Evolutionary conservation across 1,140 invertebrate genomes (phyloP), one percentile per base, ranked within the genome.

Genomic region (Drosophila sturtevanti): DNA sequence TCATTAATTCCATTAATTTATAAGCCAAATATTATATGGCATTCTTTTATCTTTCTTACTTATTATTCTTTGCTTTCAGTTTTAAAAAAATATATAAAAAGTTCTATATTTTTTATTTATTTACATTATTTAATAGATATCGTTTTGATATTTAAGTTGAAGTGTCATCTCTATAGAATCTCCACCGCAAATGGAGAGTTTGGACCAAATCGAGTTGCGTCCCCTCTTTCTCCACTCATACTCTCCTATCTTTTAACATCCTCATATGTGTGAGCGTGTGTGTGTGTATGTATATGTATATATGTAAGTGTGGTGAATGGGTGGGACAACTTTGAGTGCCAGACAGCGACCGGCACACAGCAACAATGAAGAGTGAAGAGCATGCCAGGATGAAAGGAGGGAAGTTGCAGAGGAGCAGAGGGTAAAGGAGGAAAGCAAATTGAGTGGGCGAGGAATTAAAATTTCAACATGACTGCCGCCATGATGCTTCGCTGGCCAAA

Each of bases 391-490:
- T 16, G 41, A 18, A 16, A 44, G 18, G 6, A 16, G 7, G 16
- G 41, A 6, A 18, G 14, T 1, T 22, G 55, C 18, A 18, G 9
- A 9, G 56, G 12, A 11, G 22, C n/a, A n/a, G 18, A 18, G n/a
- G 12, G 18, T 35, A 18, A 0, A 18, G 62, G 12, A n/a, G 59
- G 48, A 35, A 54, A 81, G 82, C 72, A 86, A 86, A 86, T 86
- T 86, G 81, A 87, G 81, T 86, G 81, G 81, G 81, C 82, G 82
- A 86, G 81, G 82, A 86, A 86, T 86, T 86, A 81, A 86, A 86
- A 86, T 86, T 86, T 87, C 82, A 86, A 87, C 82, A 86, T 86
- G 81, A 86, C 82, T 86, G 82, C 81, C 79, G 82, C 79, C 81
- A 87, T 85, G 72, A 76, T 85, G 81, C 81, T 76, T 81, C 68